phyloP scores from a whole-genome alignment of 2,113 vertebrate genomes.

The Pica pica region DNA sequence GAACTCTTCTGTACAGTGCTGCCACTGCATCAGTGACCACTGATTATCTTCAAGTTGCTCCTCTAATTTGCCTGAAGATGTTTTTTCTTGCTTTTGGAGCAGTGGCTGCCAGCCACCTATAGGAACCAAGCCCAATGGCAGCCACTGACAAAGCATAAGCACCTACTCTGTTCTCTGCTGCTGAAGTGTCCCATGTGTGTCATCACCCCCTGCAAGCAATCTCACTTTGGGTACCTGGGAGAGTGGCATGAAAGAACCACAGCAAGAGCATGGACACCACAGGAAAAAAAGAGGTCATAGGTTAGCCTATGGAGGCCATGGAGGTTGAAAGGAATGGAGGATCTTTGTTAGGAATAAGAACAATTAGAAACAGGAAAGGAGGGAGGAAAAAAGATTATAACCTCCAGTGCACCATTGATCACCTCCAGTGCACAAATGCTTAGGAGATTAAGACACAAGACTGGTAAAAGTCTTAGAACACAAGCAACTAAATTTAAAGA shows the following conservation, averaged over 20 bases:
- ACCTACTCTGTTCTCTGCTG: background rate
- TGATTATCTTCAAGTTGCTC: background rate
- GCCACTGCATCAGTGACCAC: background rate
- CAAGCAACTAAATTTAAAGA: background rate
- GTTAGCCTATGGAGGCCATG: too few species aligned
- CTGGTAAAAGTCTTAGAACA: background rate
- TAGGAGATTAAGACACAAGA: background rate
- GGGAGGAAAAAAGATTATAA: background rate
- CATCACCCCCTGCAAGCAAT: background rate
- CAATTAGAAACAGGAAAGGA: background rate
- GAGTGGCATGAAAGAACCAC: background rate
- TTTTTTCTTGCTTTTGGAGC: background rate
- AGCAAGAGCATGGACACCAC: background rate
- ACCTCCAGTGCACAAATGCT: background rate
- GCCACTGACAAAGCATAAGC: background rate
- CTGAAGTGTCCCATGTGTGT: background rate
- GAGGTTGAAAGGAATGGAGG: background rate
- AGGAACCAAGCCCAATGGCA: background rate
- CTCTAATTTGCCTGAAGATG: background rate
- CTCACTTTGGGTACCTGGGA: background rate
- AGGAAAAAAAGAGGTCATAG: background rate
- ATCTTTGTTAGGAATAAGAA: background rate
- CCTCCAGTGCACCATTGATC: background rate
- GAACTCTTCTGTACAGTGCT: background rate
- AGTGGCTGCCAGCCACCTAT: background rate